Evolutionary conservation across 2,797 vertebrate genomes (phyloP).

Genomic region (Chiropotes sagulatus): DNA sequence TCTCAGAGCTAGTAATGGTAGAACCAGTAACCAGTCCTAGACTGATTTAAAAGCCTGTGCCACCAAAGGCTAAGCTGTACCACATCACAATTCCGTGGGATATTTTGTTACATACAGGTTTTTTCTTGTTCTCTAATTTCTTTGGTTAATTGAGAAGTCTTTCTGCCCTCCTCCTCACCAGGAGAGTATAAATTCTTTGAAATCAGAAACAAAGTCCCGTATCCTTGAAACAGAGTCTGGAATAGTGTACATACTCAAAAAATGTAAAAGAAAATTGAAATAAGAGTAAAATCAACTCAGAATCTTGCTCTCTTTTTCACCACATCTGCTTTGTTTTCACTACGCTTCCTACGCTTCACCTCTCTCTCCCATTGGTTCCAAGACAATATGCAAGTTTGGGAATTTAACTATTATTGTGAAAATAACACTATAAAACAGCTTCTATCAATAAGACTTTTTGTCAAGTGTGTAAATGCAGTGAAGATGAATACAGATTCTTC

Average conservation of each 20-base stretch:
- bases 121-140: not conserved
- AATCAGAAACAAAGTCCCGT: slow-evolving; percentile 2
- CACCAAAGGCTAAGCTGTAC: not conserved
- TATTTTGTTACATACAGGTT: not conserved
- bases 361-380: not conserved
- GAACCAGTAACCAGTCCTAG: not conserved
- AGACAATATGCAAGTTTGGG: not conserved
- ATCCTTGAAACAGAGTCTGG: not conserved
- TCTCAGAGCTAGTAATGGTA: not conserved
- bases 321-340: not conserved
- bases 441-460: not conserved
- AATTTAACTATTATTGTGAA: not conserved
- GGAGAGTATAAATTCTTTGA: slow-evolving; percentile 13
- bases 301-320: not conserved
- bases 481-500: not conserved
- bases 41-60: not conserved
- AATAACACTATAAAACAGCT: not conserved
- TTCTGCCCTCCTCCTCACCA: not conserved
- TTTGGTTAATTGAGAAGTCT: not conserved
- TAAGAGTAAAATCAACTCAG: slow-evolving; percentile 19
- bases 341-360: not conserved
- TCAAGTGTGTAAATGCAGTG: not conserved
- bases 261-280: not conserved
- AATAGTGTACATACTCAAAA: not conserved
- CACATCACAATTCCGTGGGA: not conserved